Percentiles rank a stretch among this genome's conserved stretches.
phyloP scores from a whole-genome alignment of 2,113 vertebrate genomes.

The Neomonachus schauinslandi region DNA sequence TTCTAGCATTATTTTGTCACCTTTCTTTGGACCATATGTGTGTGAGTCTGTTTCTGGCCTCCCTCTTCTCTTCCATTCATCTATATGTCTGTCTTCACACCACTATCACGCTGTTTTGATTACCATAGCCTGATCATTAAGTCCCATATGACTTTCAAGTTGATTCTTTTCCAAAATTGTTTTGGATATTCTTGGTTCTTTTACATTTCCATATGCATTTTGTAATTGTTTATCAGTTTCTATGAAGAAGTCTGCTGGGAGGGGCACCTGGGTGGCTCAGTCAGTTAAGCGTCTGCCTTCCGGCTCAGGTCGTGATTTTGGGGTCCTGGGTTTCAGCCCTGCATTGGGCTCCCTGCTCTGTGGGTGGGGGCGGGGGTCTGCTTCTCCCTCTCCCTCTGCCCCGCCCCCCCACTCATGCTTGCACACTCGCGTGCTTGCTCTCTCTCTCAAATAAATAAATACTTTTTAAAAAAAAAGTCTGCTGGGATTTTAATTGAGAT shows the following conservation, averaged over 20 bases:
- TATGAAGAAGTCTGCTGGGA: background rate
- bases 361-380: background rate
- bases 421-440: fast-evolving
- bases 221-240: slow-evolving; percentile 10
- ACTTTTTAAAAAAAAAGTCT: background rate
- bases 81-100: background rate
- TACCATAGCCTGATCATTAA: background rate
- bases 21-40: background rate
- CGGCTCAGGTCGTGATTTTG: background rate
- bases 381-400: background rate
- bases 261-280: background rate
- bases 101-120: background rate
- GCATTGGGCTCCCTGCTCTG: background rate
- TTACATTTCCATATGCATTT: slow-evolving; percentile 13
- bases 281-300: background rate
- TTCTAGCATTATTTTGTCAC: background rate
- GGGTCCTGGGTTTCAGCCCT: background rate
- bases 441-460: background rate
- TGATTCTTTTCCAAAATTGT: slow-evolving; percentile 46
- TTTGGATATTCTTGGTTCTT: background rate
- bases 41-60: background rate
- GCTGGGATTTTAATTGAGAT: slow-evolving; percentile 29
- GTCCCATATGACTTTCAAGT: background rate
- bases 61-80: background rate
- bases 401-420: background rate